Conservation (phyloP, 2,797 vertebrate genomes). For the Poecilia wingei region DNA sequence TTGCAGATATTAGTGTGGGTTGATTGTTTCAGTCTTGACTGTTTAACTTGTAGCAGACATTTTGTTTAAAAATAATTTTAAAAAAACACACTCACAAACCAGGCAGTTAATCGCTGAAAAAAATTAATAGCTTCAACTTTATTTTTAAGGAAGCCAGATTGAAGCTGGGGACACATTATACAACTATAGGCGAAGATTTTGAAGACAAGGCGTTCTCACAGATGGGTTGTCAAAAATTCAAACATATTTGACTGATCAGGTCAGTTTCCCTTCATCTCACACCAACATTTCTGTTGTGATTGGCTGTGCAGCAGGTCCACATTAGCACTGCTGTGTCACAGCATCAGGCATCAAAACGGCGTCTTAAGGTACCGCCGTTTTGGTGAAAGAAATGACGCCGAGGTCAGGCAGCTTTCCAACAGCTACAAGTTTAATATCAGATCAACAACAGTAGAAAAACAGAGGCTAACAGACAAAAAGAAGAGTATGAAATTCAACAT, state of each 20-base stretch:
- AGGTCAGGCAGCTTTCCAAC: conserved; percentile 70
- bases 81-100: background rate
- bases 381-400: conserved; percentile 51
- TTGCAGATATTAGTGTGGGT: background rate
- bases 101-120: background rate
- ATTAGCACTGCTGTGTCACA: background rate
- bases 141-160: background rate
- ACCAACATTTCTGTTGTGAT: background rate
- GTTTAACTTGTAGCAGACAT: background rate
- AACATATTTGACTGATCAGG: background rate
- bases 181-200: background rate
- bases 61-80: background rate
- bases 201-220: background rate
- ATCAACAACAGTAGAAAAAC: conserved; percentile 84
- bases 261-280: background rate
- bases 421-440: conserved; percentile 84
- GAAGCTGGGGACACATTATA: background rate
- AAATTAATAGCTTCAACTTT: background rate
- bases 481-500: conserved; percentile 79
- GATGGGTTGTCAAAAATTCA: background rate
- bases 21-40: background rate
- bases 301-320: background rate
- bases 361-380: background rate
- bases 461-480: conserved; percentile 77
- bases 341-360: too few species aligned